Evolutionary conservation across 2,797 vertebrate species (phyloP).

Genomic region (Danio kyathit): DNA sequence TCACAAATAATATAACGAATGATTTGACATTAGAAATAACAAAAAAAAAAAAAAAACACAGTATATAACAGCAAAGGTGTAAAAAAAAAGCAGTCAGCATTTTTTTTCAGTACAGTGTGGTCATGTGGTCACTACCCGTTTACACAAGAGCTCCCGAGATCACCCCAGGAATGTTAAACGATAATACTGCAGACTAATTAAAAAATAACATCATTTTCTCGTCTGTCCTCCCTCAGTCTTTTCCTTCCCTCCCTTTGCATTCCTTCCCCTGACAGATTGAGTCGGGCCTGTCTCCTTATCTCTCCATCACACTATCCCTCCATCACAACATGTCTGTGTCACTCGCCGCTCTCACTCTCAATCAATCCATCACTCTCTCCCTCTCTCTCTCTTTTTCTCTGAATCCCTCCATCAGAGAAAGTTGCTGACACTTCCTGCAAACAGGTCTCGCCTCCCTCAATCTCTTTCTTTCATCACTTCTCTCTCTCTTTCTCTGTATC

Average conservation of each 20-base stretch:
- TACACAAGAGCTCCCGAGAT: conserved; percentile 23
- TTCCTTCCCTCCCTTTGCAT: conserved; percentile 29
- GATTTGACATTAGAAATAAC: neutral
- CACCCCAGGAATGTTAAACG: conserved; percentile 31
- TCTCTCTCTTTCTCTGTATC: conserved; percentile 11
- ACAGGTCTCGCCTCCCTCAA: conserved; percentile 20
- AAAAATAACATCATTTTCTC: conserved; percentile 55
- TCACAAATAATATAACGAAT: neutral
- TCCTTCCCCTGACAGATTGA: conserved; percentile 37
- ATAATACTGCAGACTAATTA: conserved; percentile 52
- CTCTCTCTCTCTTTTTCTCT: conserved; percentile 27
- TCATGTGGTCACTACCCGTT: neutral
- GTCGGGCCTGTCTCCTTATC: conserved; percentile 40
- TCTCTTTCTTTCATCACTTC: conserved; percentile 33
- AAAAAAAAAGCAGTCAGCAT: conserved; percentile 24
- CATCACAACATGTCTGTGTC: conserved; percentile 45
- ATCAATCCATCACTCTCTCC: conserved; percentile 55
- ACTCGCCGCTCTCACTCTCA: conserved; percentile 56
- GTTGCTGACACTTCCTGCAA: conserved; percentile 43
- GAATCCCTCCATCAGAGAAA: conserved; percentile 31
- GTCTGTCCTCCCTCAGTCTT: conserved; percentile 12
- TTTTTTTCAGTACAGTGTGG: conserved; percentile 27
- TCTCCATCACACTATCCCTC: conserved; percentile 40
- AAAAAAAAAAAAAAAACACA: conserved; percentile 5
- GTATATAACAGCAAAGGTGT: neutral